Evolutionary conservation across 2,797 vertebrate genomes (phyloP), one percentile per base, ranked within the genome.

Genomic region (Dryobates pubescens): DNA sequence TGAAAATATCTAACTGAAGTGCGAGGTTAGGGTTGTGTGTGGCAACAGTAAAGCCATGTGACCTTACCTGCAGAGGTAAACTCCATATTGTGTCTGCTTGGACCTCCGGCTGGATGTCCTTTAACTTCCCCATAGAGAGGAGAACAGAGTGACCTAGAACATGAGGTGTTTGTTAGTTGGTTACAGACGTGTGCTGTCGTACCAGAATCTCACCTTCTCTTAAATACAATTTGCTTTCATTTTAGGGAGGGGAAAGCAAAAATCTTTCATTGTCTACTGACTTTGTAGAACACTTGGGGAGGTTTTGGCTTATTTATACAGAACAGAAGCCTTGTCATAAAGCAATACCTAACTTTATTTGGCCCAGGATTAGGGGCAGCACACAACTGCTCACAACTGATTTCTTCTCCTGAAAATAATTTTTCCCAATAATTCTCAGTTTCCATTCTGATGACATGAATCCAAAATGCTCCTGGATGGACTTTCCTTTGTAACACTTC

Each of bases 131-230:
- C 36, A 29, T 0, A 45, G 41, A 76, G 32, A 57, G 9, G 22
- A 85, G 64, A 26, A 36, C 54, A 67, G 70, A 41, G 57, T 22
- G 41, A 71, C 71, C 69, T 91, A 53, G 13, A 85, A 51, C 27
- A 32, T 20, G 32, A 92, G 88, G 69, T 71, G 29, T 72, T 94
- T 88, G 29, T 72, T 94, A 88, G 73, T 57, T 91, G 59, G 49
- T 92, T 81, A 69, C 45, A 74, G 32, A 29, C 9, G 6, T 70
- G 22, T 54, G 34, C 73, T 82, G 88, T 71, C 65, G 84, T 70
- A 71, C 17, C 29, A 65, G 62, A 65, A 74, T 63, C 65, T 59
- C 24, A 32, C 58, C 69, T 61, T 84, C 45, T 74, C 58, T 61
- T 87, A 75, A 88, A 64, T 72, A 83, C 5, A 84, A 84, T 54